These are phyloP conservation scores for Sparidentex hasta DNA, from an alignment of 2,797 vertebrate genomes.

Conservation along the genomic window DNA sequence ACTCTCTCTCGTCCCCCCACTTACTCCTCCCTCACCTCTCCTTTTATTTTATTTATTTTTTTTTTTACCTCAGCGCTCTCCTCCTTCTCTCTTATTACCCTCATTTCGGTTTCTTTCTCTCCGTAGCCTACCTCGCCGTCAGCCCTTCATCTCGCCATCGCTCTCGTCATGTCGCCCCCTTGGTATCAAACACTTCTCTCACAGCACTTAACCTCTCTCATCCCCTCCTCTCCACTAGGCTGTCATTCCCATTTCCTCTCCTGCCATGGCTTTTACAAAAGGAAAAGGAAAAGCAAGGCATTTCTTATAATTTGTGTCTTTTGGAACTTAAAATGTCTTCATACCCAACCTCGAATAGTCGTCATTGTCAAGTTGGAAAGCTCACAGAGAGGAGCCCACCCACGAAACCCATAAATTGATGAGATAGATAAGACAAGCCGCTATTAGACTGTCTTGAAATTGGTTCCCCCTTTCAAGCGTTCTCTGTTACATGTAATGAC, in stretches of 20 bases:
- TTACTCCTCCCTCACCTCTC: constrained; percentile 54
- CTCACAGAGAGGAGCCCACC: neutral
- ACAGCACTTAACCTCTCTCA: constrained; percentile 48
- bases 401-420: neutral
- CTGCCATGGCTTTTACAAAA: neutral
- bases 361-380: neutral
- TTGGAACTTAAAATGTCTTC: neutral
- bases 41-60: constrained; percentile 14
- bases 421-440: neutral
- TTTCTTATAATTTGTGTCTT: neutral
- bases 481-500: neutral
- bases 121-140: constrained; percentile 32
- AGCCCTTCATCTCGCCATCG: constrained; percentile 40
- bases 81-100: constrained; percentile 39
- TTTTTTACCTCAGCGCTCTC: constrained; percentile 18
- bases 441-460: neutral
- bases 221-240: neutral
- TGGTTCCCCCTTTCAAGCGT: neutral
- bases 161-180: constrained; percentile 15
- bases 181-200: constrained; percentile 47
- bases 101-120: constrained; percentile 35
- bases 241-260: constrained; percentile 11
- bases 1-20: constrained; percentile 50
- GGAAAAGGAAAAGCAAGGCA: neutral
- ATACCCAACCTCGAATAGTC: neutral